phyloP scores from a whole-genome alignment of 2,888 invertebrate species.

The Boloria selene region DNA sequence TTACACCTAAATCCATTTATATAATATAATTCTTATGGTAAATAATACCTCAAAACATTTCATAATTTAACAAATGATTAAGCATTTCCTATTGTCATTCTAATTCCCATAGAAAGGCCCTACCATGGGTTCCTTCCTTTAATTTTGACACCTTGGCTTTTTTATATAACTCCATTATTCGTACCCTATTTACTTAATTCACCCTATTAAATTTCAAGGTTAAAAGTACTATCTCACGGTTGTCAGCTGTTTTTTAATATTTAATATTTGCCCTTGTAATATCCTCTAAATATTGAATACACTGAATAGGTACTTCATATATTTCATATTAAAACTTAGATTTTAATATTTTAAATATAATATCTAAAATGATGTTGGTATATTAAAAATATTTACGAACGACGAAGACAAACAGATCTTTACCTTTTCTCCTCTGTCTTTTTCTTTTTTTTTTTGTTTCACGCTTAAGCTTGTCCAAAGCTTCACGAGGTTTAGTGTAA shows the following conservation, averaged over 20 bases:
- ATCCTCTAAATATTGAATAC: not conserved
- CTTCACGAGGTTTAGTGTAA: not conserved
- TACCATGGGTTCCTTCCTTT: conserved; percentile 41
- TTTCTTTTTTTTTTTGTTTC: too few relatives aligned
- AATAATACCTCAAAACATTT: conserved; percentile 22
- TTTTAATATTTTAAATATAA: too few relatives aligned
- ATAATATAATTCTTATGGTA: conserved; percentile 15
- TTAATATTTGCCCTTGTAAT: not conserved
- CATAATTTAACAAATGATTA: conserved; percentile 34
- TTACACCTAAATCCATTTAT: too few relatives aligned
- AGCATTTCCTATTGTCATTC: conserved; percentile 36
- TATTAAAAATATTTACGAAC: too few relatives aligned
- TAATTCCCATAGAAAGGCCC: conserved; percentile 24
- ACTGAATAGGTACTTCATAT: too few relatives aligned
- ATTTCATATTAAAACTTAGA: too few relatives aligned
- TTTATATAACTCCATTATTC: conserved; percentile 48
- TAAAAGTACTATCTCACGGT: conserved; percentile 55
- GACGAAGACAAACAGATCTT: too few relatives aligned
- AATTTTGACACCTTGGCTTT: conserved; percentile 52
- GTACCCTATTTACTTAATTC: conserved; percentile 59
- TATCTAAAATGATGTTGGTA: too few relatives aligned
- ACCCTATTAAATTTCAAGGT: conserved; percentile 55
- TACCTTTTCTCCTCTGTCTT: too few relatives aligned
- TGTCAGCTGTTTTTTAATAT: conserved; percentile 40
- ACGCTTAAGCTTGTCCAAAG: too few relatives aligned